Evolutionary conservation across 1,140 invertebrate species (phyloP).

Genomic region (Choristoneura fumiferana): DNA sequence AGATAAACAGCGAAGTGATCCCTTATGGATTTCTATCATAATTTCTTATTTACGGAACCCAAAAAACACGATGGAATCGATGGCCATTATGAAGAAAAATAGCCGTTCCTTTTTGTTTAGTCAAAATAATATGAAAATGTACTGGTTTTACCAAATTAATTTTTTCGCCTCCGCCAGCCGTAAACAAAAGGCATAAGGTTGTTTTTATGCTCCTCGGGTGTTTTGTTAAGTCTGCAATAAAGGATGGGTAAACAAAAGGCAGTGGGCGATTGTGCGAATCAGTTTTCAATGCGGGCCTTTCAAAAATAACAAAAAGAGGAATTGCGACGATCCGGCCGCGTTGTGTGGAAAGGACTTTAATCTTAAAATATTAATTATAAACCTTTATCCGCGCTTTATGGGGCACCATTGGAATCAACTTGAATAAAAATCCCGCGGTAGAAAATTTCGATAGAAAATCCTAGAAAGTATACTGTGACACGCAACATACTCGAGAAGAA

Average conservation of each 20-base stretch:
- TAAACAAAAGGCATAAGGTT: neutral
- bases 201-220: neutral
- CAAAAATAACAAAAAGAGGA: constrained; percentile 17
- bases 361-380: no score
- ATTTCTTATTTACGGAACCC: no score
- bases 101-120: constrained; percentile 7
- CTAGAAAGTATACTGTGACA: no score
- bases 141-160: neutral
- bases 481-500: no score
- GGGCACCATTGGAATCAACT: no score
- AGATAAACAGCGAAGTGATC: no score
- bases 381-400: no score
- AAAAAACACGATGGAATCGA: no score
- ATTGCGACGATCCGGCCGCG: neutral
- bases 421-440: no score
- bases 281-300: constrained; percentile 12
- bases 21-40: no score
- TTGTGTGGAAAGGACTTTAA: neutral
- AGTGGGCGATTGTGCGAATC: constrained; percentile 7
- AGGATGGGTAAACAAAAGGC: constrained; percentile 13
- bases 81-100: constrained; percentile 12
- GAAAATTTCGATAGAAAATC: no score
- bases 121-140: constrained; percentile 18
- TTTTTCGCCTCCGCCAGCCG: neutral
- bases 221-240: neutral